phyloP scores from a whole-genome alignment of 2,797 vertebrate species.

The Propithecus perrieri region DNA sequence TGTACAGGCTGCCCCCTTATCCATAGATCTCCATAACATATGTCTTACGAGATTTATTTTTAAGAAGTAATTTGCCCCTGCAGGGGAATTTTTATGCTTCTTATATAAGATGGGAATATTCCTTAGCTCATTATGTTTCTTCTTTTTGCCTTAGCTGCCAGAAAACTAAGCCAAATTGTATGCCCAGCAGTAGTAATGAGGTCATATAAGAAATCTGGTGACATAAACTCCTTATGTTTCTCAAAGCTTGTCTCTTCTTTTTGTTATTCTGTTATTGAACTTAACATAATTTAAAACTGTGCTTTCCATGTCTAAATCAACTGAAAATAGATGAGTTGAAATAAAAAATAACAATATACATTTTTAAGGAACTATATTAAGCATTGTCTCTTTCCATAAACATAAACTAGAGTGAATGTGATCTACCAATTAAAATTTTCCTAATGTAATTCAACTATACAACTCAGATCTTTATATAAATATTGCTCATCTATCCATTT shows the following conservation, averaged over 20 bases:
- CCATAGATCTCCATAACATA: not conserved
- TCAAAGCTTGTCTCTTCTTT: not conserved
- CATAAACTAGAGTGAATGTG: not conserved
- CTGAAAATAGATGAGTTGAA: not conserved
- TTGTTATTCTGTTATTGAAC: not conserved
- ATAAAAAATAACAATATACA: not conserved
- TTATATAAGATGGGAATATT: conserved; percentile 17
- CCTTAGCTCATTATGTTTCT: not conserved
- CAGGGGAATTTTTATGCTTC: not conserved
- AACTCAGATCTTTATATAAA: not conserved
- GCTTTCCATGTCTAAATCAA: not conserved
- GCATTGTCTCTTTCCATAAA: not conserved
- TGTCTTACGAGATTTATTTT: not conserved
- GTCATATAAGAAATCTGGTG: conserved; percentile 50
- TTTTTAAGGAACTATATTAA: conserved; percentile 30
- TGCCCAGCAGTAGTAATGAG: conserved; percentile 47
- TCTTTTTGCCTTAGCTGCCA: not conserved
- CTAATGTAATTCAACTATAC: not conserved
- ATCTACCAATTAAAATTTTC: not conserved
- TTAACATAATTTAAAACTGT: not conserved
- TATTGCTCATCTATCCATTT: not conserved
- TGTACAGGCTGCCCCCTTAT: not conserved
- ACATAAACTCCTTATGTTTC: conserved; percentile 36
- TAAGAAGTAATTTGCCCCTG: conserved; percentile 28
- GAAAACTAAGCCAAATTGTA: conserved; percentile 54